Evolutionary conservation across 2,888 invertebrate species (phyloP).

Genomic region (Ormyrus pomaceus): DNA sequence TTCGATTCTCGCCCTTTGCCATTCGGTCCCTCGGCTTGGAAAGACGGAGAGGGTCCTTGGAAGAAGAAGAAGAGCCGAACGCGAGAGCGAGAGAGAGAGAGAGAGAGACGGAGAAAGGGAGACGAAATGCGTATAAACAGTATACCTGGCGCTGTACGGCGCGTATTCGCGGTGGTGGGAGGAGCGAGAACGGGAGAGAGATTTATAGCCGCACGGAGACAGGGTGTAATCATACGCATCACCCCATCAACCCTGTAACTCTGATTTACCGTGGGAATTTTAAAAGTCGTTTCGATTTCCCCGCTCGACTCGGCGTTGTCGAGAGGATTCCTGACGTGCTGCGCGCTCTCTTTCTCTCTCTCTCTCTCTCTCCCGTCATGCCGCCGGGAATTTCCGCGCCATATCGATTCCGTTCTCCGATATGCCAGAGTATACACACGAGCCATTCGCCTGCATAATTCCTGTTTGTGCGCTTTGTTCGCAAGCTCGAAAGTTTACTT

Average conservation of each 20-base stretch:
- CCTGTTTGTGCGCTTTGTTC: too few relatives aligned
- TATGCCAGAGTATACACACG: not conserved
- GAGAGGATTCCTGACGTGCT: too few relatives aligned
- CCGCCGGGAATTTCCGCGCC: not conserved
- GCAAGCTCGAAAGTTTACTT: too few relatives aligned
- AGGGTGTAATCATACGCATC: slow-evolving; percentile 76
- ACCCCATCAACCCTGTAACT: slow-evolving; percentile 73
- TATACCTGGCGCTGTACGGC: slow-evolving; percentile 44
- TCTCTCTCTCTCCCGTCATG: not conserved
- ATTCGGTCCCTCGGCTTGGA: not conserved
- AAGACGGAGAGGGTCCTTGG: not conserved
- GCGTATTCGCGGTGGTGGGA: slow-evolving; percentile 55
- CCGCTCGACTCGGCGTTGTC: slow-evolving; percentile 13
- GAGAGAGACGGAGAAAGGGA: not conserved
- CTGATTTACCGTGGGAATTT: slow-evolving; percentile 76
- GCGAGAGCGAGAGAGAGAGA: not conserved
- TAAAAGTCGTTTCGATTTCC: slow-evolving; percentile 67
- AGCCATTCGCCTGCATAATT: not conserved
- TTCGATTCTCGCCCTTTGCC: not conserved
- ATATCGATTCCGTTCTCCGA: slow-evolving; percentile 12
- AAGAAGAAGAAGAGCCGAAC: not conserved
- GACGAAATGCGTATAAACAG: slow-evolving; percentile 4
- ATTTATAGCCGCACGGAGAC: slow-evolving; percentile 74
- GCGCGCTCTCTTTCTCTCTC: slow-evolving; percentile 19
- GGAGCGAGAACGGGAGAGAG: slow-evolving; percentile 61